Evolutionary conservation across 2,113 vertebrate species (phyloP).

Genomic region (Osmerus eperlanus): DNA sequence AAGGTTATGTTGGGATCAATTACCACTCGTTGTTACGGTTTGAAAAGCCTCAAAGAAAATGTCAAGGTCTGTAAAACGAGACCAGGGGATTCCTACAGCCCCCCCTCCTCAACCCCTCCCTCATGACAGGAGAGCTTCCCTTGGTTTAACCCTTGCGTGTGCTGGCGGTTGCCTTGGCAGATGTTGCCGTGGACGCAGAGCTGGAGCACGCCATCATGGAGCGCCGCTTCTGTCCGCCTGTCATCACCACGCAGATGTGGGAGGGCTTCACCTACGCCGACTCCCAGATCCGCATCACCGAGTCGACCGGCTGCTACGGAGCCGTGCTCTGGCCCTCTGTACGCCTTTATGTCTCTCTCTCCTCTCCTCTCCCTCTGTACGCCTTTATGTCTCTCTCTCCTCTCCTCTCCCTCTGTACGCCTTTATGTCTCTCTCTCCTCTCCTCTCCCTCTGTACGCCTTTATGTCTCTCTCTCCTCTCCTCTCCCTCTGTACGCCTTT

Average conservation of each 20-base stretch:
- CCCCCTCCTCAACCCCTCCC: too few species aligned
- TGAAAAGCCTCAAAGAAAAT: too few species aligned
- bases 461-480: too few species aligned
- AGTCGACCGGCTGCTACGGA: slow-evolving; percentile 85
- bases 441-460: too few species aligned
- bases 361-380: background rate
- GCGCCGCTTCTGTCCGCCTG: slow-evolving; percentile 75
- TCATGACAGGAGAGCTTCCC: too few species aligned
- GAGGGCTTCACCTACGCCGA: slow-evolving; percentile 84
- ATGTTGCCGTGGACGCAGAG: slow-evolving; percentile 59
- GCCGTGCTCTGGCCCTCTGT: slow-evolving; percentile 96
- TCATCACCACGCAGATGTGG: slow-evolving; percentile 75
- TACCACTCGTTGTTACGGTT: too few species aligned
- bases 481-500: slow-evolving; percentile 14
- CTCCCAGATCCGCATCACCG: slow-evolving; percentile 86
- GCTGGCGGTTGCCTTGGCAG: slow-evolving; percentile 37
- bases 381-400: too few species aligned
- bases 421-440: too few species aligned
- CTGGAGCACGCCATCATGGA: slow-evolving; percentile 80
- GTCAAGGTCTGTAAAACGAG: too few species aligned
- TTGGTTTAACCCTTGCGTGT: background rate
- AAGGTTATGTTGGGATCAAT: too few species aligned
- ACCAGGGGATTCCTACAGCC: too few species aligned
- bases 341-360: slow-evolving; percentile 13
- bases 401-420: too few species aligned